Base-by-base conservation (phyloP, 2,888 invertebrate genomes). In the Polydrusus cervinus region DNA sequence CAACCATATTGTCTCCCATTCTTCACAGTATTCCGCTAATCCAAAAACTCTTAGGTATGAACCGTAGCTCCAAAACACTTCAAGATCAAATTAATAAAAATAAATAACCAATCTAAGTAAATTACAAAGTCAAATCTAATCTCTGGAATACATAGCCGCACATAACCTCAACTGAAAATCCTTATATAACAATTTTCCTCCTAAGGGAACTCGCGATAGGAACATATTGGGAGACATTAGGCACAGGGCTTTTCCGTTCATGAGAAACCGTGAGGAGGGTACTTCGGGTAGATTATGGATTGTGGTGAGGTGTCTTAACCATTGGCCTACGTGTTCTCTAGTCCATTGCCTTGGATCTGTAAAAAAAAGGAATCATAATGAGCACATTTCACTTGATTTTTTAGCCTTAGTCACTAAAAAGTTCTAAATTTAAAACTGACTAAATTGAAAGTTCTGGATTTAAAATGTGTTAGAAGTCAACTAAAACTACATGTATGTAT, bases 171-270 rank as follows among this genome's bases (percentile, higher is more conserved):
- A 88, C 84, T 93, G 90, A 83, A 91, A 92, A 85, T 92, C 94
- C 87, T 92, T 92, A 84, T 93, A 91, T 51, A 94, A 86, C 74
- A 90, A 86, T 83, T 92, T 91, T 10, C 94, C 94, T 0, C 91
- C 91, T 0, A 90, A 85, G 0, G 94, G 94, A 43, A 93, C 94
- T 53, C 94, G 87, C 77, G 89, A 89, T 1, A 91, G 88, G 87
- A 93, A 94, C 94, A 94, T 94, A 66, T 92, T 91, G 11, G 90
- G 88, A n/a, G 91, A 90, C 94, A 94, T 94, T 68, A 94, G 89
- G 79, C 94, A 94, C 6, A 94, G 87, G 0, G 93, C 94, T 86
- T 94, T 94, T 62, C 94, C 94, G 86, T 94, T 94, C 94, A 94
- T 94, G 0, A 92, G 91, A 86, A 94, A 94, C 78, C 94, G 88